phyloP scores from a whole-genome alignment of 92 coral and sea anemone species.

The Porites divaricata region DNA sequence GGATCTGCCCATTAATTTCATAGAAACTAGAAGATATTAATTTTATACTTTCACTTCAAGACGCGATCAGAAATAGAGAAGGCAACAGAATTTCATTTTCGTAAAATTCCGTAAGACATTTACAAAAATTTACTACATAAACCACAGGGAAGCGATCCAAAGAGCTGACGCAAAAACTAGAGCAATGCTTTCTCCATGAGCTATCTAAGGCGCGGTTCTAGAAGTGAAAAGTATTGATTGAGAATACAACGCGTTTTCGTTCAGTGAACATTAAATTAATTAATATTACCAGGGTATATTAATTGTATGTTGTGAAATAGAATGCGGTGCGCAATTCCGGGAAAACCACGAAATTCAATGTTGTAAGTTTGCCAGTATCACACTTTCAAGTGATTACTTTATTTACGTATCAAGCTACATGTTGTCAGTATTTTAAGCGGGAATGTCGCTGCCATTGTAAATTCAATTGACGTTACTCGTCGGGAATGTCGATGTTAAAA shows the following conservation, averaged over 20 bases:
- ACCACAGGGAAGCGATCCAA: not conserved
- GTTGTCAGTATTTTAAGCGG: not conserved
- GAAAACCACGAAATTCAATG: slow-evolving; percentile 2
- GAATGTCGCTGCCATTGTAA: slow-evolving; percentile 2
- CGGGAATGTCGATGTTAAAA: slow-evolving; percentile 18
- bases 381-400: no score
- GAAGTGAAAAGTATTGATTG: not conserved
- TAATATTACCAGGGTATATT: not conserved
- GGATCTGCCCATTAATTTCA: slow-evolving; percentile 71
- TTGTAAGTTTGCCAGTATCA: slow-evolving; percentile 27
- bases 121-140: not conserved
- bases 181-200: not conserved
- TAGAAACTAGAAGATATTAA: slow-evolving; percentile 4
- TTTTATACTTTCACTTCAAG: not conserved
- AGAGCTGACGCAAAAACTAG: not conserved
- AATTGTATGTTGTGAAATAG: not conserved
- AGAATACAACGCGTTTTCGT: not conserved
- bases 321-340: not conserved
- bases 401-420: not conserved
- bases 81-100: not conserved
- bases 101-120: no score
- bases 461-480: not conserved
- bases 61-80: not conserved
- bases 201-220: not conserved
- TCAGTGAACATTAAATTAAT: not conserved